Evolutionary conservation across 2,888 invertebrate species (phyloP).

Genomic region (Flexamia atlantica): DNA sequence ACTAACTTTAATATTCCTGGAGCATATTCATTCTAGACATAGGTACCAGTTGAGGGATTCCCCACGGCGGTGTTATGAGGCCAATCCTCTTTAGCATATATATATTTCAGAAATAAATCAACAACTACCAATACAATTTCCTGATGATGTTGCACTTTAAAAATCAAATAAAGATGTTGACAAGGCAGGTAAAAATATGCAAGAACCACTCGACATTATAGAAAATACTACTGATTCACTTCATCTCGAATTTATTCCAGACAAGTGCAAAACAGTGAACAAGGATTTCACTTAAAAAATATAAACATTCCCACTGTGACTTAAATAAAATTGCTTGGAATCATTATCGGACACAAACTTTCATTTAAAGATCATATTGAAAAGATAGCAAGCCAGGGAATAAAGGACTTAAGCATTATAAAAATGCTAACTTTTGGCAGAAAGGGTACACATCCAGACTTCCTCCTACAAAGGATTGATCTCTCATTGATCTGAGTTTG

Average conservation of each 20-base stretch:
- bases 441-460: too few relatives aligned
- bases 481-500: too few relatives aligned
- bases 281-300: background rate
- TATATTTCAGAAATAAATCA: conserved; percentile 19
- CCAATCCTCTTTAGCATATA: background rate
- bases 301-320: background rate
- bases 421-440: background rate
- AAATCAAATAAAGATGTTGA: background rate
- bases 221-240: background rate
- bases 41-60: background rate
- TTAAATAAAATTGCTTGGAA: background rate
- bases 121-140: background rate
- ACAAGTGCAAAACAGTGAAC: background rate
- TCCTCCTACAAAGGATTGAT: too few relatives aligned
- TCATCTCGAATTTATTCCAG: background rate
- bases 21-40: background rate
- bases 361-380: conserved; percentile 4
- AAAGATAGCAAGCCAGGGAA: background rate
- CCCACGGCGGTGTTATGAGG: conserved; percentile 23
- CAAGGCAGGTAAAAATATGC: background rate
- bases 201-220: background rate
- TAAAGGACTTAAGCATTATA: background rate
- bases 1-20: background rate
- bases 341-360: background rate
- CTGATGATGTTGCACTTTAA: conserved; percentile 3